Base-by-base conservation (phyloP, 2,888 invertebrate genomes). In the Liopterus haemorrhoidalis region DNA sequence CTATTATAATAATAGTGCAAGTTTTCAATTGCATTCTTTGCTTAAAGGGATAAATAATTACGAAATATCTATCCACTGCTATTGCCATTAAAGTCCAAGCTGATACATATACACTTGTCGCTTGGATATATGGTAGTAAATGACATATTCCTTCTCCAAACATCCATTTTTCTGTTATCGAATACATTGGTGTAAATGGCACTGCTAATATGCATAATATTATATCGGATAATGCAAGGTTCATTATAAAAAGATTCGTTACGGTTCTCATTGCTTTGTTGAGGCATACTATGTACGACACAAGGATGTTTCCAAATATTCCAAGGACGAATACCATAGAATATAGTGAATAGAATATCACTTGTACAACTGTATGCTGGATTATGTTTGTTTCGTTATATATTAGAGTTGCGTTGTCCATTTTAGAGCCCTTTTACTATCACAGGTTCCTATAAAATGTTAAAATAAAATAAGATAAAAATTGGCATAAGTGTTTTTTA, bases 241-340 rank as follows among this genome's bases (percentile, higher is more conserved):
- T 93, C 8, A 87, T 85, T 61, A 93, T 93, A 69, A 92, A 92
- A 40, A 89, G 76, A 64, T 93, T 92, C 11, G 92, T 93, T 38
- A 92, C 91, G 0, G 90, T 89, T 68, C 90, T 91, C 91, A 93
- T 92, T 28, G 84, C 80, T 57, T 79, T 79, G 63, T 90, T 91
- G 5, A 85, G 73, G 46, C 82, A 78, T 2, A 93, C 91, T 2
- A 91, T 89, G 63, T 82, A 90, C 60, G 89, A 86, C 16, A 92
- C 91, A 9, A 92, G 70, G 4, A 80, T 79, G 63, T 90, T 90
- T 5, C 89, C 90, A 54, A 81, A 81, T 1, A 88, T 71, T 0
- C 92, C 92, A 9, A 88, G 70, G 1, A 85, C 70, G 64, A 92
- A 92, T 46, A 93, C 88, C 5, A 79, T 69, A 2, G 77, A 72